Evolutionary conservation across 2,113 vertebrate genomes (phyloP).

Genomic region (Lonchura striata): DNA sequence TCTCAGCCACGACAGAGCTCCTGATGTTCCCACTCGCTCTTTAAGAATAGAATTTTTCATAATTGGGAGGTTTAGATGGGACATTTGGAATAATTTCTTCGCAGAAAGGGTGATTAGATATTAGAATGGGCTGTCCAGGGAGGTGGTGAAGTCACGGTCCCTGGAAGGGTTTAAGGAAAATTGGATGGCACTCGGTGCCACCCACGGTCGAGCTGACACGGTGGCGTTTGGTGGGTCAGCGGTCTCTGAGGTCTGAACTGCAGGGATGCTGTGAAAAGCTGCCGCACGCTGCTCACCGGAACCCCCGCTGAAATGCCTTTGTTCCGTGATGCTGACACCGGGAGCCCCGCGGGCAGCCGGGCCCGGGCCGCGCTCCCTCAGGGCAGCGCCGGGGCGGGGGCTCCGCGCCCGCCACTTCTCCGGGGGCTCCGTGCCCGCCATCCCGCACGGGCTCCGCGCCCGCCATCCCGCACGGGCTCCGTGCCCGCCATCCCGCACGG

Average conservation of each 20-base stretch:
- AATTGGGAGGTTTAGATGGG: background rate
- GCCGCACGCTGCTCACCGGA: background rate
- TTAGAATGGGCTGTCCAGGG: background rate
- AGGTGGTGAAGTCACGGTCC: background rate
- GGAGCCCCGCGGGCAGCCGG: background rate
- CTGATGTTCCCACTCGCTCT: rapidly evolving
- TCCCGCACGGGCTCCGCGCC: too few relatives aligned
- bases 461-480: rapidly evolving
- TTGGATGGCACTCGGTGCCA: background rate
- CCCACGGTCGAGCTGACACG: rapidly evolving
- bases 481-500: too few relatives aligned
- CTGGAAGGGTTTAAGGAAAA: too few relatives aligned
- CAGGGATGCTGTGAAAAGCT: too few relatives aligned
- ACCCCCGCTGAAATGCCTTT: rapidly evolving
- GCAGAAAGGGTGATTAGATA: too few relatives aligned
- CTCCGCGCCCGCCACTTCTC: background rate
- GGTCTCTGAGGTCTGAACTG: background rate
- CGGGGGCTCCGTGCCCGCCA: too few relatives aligned
- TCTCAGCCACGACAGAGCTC: background rate
- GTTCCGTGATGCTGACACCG: background rate
- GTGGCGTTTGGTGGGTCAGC: rapidly evolving
- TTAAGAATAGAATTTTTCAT: rapidly evolving
- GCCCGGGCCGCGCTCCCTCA: background rate
- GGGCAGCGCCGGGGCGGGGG: rapidly evolving
- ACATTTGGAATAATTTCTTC: background rate